A percentile compares a stretch with the other conserved stretches of the same genome.
Conservation (phyloP, 2,888 invertebrate genomes). For the Protophormia terraenovae region DNA sequence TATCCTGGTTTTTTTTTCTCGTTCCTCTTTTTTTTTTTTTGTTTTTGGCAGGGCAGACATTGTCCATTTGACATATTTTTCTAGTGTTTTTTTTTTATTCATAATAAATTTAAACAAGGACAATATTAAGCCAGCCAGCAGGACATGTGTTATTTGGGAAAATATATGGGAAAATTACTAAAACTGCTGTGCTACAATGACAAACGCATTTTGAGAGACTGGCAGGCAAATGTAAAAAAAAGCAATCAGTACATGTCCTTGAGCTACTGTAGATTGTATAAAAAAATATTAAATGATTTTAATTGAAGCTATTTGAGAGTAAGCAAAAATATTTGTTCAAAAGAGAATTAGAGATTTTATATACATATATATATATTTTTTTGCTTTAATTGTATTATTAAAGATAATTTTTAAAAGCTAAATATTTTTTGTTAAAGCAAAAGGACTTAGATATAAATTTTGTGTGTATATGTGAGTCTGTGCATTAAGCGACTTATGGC, state of each 20-base stretch:
- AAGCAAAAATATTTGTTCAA: too few relatives aligned
- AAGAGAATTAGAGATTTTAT: too few relatives aligned
- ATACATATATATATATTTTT: too few relatives aligned
- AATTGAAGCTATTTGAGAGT: not conserved
- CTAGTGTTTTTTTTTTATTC: not conserved
- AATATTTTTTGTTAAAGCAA: not conserved
- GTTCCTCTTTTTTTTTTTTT: not conserved
- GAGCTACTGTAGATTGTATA: conserved; percentile 23
- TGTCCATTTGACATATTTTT: conserved; percentile 51
- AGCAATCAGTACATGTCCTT: not conserved
- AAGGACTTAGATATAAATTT: too few relatives aligned
- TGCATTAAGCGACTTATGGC: not conserved
- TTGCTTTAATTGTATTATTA: not conserved
- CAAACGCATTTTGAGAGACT: conserved; percentile 36
- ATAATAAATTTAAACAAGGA: conserved; percentile 42
- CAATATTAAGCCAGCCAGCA: conserved; percentile 46
- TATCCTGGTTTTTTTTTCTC: conserved; percentile 13
- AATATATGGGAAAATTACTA: conserved; percentile 23
- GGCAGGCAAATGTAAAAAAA: conserved; percentile 12
- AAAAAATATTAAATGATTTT: not conserved
- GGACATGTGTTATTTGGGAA: conserved; percentile 39
- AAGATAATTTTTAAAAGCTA: not conserved
- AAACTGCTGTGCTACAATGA: conserved; percentile 22
- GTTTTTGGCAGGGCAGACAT: conserved; percentile 51
- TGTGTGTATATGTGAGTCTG: not conserved